phyloP scores from a whole-genome alignment of 2,797 vertebrate species.

The Babyrousa celebensis region DNA sequence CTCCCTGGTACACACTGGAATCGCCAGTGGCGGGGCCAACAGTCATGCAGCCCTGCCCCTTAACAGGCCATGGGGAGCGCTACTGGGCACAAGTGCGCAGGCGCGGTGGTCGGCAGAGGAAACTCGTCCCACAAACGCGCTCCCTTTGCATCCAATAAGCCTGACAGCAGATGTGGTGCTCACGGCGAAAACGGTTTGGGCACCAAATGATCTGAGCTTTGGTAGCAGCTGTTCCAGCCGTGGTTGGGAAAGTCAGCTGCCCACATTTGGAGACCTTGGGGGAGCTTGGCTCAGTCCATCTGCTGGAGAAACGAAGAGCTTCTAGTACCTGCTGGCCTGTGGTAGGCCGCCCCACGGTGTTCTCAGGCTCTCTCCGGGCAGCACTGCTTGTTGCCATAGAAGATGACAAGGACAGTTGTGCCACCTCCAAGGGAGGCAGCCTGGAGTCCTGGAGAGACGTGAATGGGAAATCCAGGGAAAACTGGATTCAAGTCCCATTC shows the following conservation, averaged over 20 bases:
- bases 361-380: background rate
- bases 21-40: accelerated
- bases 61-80: background rate
- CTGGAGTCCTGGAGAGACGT: background rate
- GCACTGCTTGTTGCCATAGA: background rate
- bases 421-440: background rate
- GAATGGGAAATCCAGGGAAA: no score
- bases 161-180: background rate
- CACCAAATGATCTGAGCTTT: background rate
- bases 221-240: background rate
- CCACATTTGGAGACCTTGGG: background rate
- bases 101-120: accelerated
- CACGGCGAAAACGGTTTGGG: background rate
- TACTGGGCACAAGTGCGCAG: accelerated
- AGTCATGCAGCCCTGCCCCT: accelerated
- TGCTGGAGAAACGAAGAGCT: background rate
- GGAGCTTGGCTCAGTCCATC: background rate
- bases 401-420: background rate
- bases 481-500: background rate
- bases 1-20: accelerated
- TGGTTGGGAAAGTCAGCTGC: background rate
- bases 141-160: background rate
- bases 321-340: no score
- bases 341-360: no score
- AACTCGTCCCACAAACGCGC: accelerated